Evolutionary conservation across 2,797 vertebrate species (phyloP), one percentile per base, ranked within the genome.

Genomic region (Dromococcyx pavoninus): DNA sequence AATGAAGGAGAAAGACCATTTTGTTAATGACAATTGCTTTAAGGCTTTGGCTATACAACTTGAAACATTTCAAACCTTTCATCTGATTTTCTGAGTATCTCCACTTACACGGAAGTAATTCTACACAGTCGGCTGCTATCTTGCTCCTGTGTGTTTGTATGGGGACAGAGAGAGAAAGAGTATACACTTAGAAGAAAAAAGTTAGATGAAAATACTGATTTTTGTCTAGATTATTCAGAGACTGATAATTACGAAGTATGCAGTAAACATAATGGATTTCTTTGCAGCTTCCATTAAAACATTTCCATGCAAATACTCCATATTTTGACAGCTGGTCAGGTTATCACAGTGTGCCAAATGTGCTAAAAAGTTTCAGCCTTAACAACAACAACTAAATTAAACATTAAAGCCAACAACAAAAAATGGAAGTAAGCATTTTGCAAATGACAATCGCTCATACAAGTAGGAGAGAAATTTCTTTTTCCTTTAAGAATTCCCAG

Each of bases 21-120:
- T 61, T 81, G 73, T 54, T 93, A 93, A 92, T 61, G 82, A 83
- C 75, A 92, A 25, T 1, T 51, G 91, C 94, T 93, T 80, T 66
- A 30, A 92, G 89, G 93, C 65, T 83, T 60, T 30, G 39, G 41
- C 53, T 83, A 6, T 28, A 72, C 61, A 75, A 76, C 93, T 1
- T 28, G 76, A 84, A 91, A 58, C 53, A 61, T 84, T 92, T 80
- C 60, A 85, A 82, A 51, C 35, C 46, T 73, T 81, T 50, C 90
- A 93, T 74, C 90, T 86, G 73, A 53, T 62, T 82, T 94, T 64
- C 67, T 57, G 41, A 83, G 28, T 19, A 25, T 41, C 77, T 61
- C 56, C 50, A 78, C 22, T 75, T 76, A 53, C 62, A 79, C 53
- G 43, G 58, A 72, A 25, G 25, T 10, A 53, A 53, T 27, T 85